Conservation (phyloP, 2,113 vertebrate genomes). For the Pogona vitticeps region DNA sequence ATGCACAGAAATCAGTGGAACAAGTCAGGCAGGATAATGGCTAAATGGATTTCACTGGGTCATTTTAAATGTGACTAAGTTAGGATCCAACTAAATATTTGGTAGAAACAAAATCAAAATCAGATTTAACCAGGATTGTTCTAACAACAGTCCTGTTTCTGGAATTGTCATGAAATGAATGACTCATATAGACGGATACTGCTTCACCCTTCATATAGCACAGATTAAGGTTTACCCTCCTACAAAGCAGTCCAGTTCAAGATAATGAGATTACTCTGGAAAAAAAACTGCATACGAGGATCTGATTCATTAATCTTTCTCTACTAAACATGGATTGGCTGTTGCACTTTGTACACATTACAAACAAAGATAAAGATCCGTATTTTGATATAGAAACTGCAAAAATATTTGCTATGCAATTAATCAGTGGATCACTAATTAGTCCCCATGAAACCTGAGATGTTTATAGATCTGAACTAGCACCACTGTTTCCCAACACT, state of each 20-base stretch:
- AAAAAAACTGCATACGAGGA: background rate
- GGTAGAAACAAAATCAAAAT: background rate
- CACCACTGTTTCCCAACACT: background rate
- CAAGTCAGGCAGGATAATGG: background rate
- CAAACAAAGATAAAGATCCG: slow-evolving; percentile 25
- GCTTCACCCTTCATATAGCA: background rate
- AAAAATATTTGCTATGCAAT: background rate
- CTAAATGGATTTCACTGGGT: background rate
- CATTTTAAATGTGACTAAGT: background rate
- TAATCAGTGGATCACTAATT: background rate
- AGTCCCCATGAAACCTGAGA: background rate
- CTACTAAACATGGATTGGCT: background rate
- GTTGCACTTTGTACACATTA: background rate
- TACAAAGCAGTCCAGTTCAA: background rate
- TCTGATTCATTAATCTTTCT: background rate
- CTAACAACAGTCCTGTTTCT: background rate
- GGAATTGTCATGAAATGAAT: background rate
- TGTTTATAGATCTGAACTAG: background rate
- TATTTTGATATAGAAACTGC: slow-evolving; percentile 5
- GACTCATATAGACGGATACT: background rate
- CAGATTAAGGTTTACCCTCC: background rate
- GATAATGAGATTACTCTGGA: background rate
- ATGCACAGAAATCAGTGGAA: background rate
- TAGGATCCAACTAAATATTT: background rate
- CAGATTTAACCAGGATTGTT: background rate